Evolutionary conservation across 2,888 invertebrate species (phyloP).

Genomic region (Antheraea assamensis): DNA sequence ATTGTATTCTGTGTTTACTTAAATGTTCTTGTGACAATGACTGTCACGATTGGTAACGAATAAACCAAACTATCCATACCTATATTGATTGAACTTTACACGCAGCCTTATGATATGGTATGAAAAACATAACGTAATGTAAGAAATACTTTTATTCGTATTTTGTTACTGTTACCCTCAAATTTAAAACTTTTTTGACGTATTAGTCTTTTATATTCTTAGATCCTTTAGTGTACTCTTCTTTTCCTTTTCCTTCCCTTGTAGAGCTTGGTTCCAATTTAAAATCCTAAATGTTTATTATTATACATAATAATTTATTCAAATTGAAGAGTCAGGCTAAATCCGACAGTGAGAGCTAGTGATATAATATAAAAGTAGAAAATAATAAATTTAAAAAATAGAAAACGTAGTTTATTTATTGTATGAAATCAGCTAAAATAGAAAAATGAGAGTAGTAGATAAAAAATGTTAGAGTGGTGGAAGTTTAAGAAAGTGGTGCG

Average conservation of each 20-base stretch:
- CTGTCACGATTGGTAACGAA: neutral
- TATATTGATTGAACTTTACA: conserved; percentile 38
- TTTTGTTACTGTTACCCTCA: neutral
- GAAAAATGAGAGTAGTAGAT: neutral
- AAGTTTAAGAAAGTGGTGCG: neutral
- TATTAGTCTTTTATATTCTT: neutral
- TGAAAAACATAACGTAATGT: conserved; percentile 36
- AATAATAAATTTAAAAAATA: neutral
- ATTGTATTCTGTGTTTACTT: no score
- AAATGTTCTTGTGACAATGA: no score
- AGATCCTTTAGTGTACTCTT: no score
- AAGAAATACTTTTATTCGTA: conserved; percentile 6
- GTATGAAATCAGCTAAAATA: neutral
- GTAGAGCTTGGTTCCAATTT: no score
- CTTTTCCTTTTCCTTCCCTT: no score
- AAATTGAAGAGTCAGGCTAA: neutral
- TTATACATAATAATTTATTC: neutral
- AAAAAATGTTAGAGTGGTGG: neutral
- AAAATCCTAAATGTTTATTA: no score
- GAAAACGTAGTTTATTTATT: neutral
- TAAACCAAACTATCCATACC: neutral
- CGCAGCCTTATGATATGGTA: conserved; percentile 60
- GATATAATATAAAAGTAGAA: neutral
- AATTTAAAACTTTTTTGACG: neutral
- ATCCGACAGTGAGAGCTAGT: neutral